Evolutionary conservation across 2,888 invertebrate genomes (phyloP).

Genomic region (Ennomos erosarius): DNA sequence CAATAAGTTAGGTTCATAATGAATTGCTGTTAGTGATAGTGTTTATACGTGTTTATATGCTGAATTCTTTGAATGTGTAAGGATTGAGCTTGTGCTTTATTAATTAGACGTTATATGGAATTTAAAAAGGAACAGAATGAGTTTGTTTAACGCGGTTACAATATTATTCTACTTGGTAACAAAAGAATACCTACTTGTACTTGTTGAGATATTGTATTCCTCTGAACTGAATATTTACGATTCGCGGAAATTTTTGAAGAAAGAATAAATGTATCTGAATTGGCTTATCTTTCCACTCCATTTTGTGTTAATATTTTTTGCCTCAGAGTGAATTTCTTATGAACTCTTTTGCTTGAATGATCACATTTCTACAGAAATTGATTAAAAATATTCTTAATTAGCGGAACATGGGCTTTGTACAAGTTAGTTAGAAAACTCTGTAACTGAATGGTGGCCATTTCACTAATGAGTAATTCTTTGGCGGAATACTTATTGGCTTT

Average conservation of each 20-base stretch:
- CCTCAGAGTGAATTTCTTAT: constrained; percentile 4
- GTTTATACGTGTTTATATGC: constrained; percentile 57
- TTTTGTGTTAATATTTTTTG: constrained; percentile 19
- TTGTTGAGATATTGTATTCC: constrained; percentile 5
- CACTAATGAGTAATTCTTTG: constrained; percentile 5
- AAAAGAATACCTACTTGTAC: background rate
- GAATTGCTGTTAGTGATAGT: constrained; percentile 46
- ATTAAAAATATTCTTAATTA: constrained; percentile 15
- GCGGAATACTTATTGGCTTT: too few relatives aligned
- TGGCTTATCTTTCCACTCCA: constrained; percentile 17
- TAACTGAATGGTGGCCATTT: constrained; percentile 16
- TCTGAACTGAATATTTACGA: constrained; percentile 2
- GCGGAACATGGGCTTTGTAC: constrained; percentile 4
- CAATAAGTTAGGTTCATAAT: constrained; percentile 61
- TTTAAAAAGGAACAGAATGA: constrained; percentile 30
- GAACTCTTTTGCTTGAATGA: constrained; percentile 12
- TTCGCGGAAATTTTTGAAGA: constrained; percentile 11
- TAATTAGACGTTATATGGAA: constrained; percentile 45
- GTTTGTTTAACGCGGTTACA: background rate
- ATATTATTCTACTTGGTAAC: background rate
- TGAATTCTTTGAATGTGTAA: constrained; percentile 54
- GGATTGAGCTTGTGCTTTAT: constrained; percentile 60
- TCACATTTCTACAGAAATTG: constrained; percentile 4
- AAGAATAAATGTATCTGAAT: constrained; percentile 6
- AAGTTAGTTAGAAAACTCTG: constrained; percentile 17